These are phyloP conservation scores for Cosmorhoe ocellata DNA, from an alignment of 2,888 invertebrate species.

Conservation along the genomic window DNA sequence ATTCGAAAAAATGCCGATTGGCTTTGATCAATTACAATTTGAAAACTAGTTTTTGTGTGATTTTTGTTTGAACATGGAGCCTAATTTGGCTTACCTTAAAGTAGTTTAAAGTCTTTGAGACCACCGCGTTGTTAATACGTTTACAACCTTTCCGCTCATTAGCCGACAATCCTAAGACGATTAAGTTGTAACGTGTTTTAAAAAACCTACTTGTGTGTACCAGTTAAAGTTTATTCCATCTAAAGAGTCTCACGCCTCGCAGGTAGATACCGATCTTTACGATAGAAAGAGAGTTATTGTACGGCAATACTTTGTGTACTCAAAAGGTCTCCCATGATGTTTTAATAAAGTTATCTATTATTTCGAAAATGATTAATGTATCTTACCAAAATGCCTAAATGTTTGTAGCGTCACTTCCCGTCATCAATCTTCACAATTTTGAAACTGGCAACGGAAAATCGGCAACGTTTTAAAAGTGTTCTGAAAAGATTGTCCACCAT, in stretches of 20 bases:
- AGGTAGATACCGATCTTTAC: slow-evolving; percentile 64
- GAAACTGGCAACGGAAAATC: slow-evolving; percentile 18
- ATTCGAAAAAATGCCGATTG: slow-evolving; percentile 43
- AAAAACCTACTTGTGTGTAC: slow-evolving; percentile 64
- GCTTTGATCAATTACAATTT: slow-evolving; percentile 37
- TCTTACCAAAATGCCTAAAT: slow-evolving; percentile 37
- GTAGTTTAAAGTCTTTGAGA: too few relatives aligned
- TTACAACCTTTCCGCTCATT: slow-evolving; percentile 78
- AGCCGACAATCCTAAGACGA: slow-evolving; percentile 69
- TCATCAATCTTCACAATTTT: slow-evolving; percentile 26
- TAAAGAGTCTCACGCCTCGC: slow-evolving; percentile 65
- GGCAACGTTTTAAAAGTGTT: slow-evolving; percentile 27
- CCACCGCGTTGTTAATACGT: slow-evolving; percentile 69
- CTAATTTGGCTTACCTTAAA: slow-evolving; percentile 27
- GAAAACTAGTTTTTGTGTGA: slow-evolving; percentile 26
- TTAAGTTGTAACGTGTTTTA: slow-evolving; percentile 75
- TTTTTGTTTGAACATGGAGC: slow-evolving; percentile 24
- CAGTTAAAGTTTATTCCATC: slow-evolving; percentile 72
- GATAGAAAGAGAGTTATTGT: slow-evolving; percentile 58
- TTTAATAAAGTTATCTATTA: slow-evolving; percentile 51
- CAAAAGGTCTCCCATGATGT: slow-evolving; percentile 33
- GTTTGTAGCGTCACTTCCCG: slow-evolving; percentile 29
- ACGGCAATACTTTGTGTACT: slow-evolving; percentile 54
- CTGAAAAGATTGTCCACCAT: slow-evolving; percentile 34
- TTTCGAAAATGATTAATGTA: slow-evolving; percentile 60